phyloP scores from a whole-genome alignment of 2,888 invertebrate genomes.

The Drosophila mimetica region DNA sequence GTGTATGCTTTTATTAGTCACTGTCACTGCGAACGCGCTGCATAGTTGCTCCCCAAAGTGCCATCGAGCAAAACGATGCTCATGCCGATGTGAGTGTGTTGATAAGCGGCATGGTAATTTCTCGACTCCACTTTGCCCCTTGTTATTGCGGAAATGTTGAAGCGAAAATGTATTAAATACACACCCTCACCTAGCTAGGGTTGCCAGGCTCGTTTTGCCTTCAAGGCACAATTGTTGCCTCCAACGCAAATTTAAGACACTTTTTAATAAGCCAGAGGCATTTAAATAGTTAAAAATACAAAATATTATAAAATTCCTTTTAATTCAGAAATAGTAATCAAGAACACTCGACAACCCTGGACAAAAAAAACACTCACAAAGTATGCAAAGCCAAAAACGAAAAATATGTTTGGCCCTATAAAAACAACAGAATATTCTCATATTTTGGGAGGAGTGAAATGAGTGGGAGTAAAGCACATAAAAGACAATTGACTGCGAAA shows the following conservation, averaged over 20 bases:
- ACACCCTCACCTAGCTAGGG: slow-evolving; percentile 42
- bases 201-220: slow-evolving; percentile 13
- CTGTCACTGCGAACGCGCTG: slow-evolving; percentile 55
- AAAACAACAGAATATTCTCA: slow-evolving; percentile 40
- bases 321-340: not conserved
- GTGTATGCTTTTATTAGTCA: slow-evolving; percentile 72
- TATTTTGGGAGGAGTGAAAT: slow-evolving; percentile 5
- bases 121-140: slow-evolving; percentile 29
- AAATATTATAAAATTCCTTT: too few relatives aligned
- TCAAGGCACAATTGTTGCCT: too few relatives aligned
- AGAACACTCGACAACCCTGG: slow-evolving; percentile 14
- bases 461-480: slow-evolving; percentile 56
- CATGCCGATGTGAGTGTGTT: slow-evolving; percentile 49
- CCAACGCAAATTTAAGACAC: too few relatives aligned
- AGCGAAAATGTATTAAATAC: slow-evolving; percentile 67
- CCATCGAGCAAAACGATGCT: slow-evolving; percentile 73
- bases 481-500: slow-evolving; percentile 78
- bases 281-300: too few relatives aligned
- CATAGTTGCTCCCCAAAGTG: slow-evolving; percentile 75
- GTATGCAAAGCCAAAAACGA: slow-evolving; percentile 40
- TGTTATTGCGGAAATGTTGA: slow-evolving; percentile 41
- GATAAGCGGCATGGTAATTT: slow-evolving; percentile 71
- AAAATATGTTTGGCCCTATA: slow-evolving; percentile 63
- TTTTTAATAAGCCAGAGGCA: not conserved
- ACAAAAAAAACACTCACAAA: slow-evolving; percentile 15